These are phyloP conservation scores for Nipponacmea schrenckii DNA, from an alignment of 2,888 invertebrate species.

Conservation along the genomic window DNA sequence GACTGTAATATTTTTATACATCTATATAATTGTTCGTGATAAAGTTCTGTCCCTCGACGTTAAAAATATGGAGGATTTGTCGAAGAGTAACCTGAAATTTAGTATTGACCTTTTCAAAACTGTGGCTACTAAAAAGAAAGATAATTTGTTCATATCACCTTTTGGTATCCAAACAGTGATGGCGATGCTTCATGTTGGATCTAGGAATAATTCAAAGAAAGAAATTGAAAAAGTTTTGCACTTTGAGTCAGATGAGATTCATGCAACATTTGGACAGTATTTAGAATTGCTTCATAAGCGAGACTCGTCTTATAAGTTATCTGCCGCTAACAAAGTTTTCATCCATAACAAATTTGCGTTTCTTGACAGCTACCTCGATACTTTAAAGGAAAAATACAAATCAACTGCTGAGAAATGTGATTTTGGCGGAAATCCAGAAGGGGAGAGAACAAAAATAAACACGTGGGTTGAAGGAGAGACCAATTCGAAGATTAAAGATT, in stretches of 20 bases:
- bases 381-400: slow-evolving; percentile 36
- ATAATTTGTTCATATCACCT: slow-evolving; percentile 66
- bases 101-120: slow-evolving; percentile 26
- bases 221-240: slow-evolving; percentile 53
- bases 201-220: slow-evolving; percentile 59
- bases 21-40: too few relatives aligned
- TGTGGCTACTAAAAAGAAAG: slow-evolving; percentile 10
- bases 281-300: slow-evolving; percentile 31
- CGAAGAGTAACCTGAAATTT: slow-evolving; percentile 28
- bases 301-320: slow-evolving; percentile 40
- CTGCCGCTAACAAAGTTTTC: slow-evolving; percentile 55
- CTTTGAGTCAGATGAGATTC: slow-evolving; percentile 31
- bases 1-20: too few relatives aligned
- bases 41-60: too few relatives aligned
- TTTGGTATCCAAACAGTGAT: slow-evolving; percentile 67
- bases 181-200: slow-evolving; percentile 67
- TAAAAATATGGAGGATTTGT: slow-evolving; percentile 10
- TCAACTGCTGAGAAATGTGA: slow-evolving; percentile 58
- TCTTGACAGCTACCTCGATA: slow-evolving; percentile 42
- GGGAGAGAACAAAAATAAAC: slow-evolving; percentile 75
- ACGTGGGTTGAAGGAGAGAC: slow-evolving; percentile 85
- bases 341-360: slow-evolving; percentile 39
- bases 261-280: slow-evolving; percentile 34
- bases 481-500: slow-evolving; percentile 81
- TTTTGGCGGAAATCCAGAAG: slow-evolving; percentile 54